Base-by-base conservation (phyloP, 2,888 invertebrate species). In the Serrognathus titanus region DNA sequence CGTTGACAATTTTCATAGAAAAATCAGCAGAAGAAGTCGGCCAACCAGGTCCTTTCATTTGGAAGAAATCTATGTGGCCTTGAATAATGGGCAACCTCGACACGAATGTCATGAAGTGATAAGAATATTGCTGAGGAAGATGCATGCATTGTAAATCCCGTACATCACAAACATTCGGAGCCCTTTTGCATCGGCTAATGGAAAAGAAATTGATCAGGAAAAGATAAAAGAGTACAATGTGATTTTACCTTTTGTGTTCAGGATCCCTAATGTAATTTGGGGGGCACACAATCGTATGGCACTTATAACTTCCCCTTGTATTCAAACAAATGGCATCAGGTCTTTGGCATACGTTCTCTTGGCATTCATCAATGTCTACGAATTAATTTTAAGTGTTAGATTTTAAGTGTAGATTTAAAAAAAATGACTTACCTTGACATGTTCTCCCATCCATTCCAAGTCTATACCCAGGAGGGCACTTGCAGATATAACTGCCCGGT, bases 101-200 rank as follows among this genome's bases (percentile, higher is more conserved):
- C 0, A 93, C 91, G 69, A 98, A 88, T 0, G 95, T 92, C 66
- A 98, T 90, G 77, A 93, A 97, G 78, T 97, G 95, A 80, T 89
- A 95, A 36, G 94, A 94, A 73, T 91, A 91, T 51, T 92, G 90
- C 46, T 92, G 85, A 0, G 97, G 95, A 68, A 86, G 85, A 46
- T 85, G 85, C 51, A 88, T 81, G 69, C 97, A 97, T 24, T 85
- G 81, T 67, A 80, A 76, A 74, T 92, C 90, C n/a, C 85, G 83
- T 20, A 84, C 79, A 39, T 84, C 84, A 71, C 96, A 97, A 46
- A 83, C 81, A 24, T 85, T 83, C 52, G 85, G 83, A 31, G 84
- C 81, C 52, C 90, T 83, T 52, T 88, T 84, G 73, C 97, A 97
- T 1, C 94, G 91, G 68, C 94, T 94, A 6, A 31, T 31, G 24